A percentile compares a stretch with the other conserved stretches of the same genome.
phyloP scores from a whole-genome alignment of 2,797 vertebrate genomes.

The Argya squamiceps region DNA sequence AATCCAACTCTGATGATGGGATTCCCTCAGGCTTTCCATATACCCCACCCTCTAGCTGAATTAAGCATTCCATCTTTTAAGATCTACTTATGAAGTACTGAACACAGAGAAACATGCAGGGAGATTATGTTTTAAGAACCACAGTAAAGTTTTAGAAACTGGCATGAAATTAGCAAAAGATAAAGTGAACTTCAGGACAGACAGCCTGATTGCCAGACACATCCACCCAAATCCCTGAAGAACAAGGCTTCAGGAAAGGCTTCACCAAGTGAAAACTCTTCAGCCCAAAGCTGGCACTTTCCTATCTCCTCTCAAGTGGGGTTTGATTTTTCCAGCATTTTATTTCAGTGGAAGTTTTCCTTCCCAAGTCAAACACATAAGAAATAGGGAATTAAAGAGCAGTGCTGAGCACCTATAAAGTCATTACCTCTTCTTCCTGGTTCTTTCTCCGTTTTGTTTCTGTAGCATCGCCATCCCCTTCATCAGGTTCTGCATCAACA shows the following conservation, averaged over 20 bases:
- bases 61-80: neutral
- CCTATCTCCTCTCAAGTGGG: neutral
- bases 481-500: constrained; percentile 86
- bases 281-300: neutral
- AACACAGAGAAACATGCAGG: neutral
- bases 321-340: neutral
- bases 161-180: neutral
- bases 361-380: neutral
- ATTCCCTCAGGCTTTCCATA: neutral
- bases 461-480: constrained; percentile 93
- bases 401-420: neutral
- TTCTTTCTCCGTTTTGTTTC: constrained; percentile 86
- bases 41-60: neutral
- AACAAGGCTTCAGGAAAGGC: neutral
- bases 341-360: neutral
- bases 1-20: neutral
- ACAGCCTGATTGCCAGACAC: neutral
- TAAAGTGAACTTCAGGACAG: neutral
- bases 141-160: neutral
- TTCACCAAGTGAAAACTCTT: neutral
- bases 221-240: neutral
- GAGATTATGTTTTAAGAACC: neutral
- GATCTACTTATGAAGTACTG: neutral
- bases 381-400: neutral
- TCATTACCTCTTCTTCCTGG: constrained; percentile 90